Evolutionary conservation across 2,113 vertebrate species (phyloP).

Genomic region (Rhineura floridana): DNA sequence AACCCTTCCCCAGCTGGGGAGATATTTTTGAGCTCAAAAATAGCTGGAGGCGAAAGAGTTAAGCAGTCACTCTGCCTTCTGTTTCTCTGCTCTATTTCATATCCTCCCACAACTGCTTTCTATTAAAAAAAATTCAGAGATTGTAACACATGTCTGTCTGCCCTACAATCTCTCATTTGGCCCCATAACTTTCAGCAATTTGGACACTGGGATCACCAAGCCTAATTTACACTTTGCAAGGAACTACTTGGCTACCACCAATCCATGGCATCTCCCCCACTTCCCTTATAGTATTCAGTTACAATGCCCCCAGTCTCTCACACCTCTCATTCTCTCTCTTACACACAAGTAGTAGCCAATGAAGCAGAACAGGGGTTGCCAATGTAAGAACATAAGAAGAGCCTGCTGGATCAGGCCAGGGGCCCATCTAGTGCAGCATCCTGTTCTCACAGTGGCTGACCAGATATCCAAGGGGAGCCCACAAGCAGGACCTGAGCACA

Average conservation of each 20-base stretch:
- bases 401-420: too few species aligned
- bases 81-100: not conserved
- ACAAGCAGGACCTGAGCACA: too few species aligned
- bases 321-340: too few species aligned
- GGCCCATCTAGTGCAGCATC: too few species aligned
- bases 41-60: not conserved
- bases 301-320: too few species aligned
- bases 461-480: too few species aligned
- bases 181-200: not conserved
- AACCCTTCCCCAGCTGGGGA: too few species aligned
- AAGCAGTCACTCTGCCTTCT: not conserved
- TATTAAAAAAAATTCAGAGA: not conserved
- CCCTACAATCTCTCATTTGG: too few species aligned
- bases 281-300: not conserved
- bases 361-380: too few species aligned
- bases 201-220: not conserved
- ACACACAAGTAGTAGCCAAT: not conserved
- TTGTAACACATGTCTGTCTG: not conserved
- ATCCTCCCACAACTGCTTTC: not conserved
- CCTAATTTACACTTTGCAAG: not conserved
- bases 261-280: not conserved
- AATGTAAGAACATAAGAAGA: too few species aligned
- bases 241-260: too few species aligned
- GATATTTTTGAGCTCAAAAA: not conserved
- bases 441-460: too few species aligned